Evolutionary conservation across 1,140 invertebrate species (phyloP).

Genomic region (Mizuhopecten yessoensis): DNA sequence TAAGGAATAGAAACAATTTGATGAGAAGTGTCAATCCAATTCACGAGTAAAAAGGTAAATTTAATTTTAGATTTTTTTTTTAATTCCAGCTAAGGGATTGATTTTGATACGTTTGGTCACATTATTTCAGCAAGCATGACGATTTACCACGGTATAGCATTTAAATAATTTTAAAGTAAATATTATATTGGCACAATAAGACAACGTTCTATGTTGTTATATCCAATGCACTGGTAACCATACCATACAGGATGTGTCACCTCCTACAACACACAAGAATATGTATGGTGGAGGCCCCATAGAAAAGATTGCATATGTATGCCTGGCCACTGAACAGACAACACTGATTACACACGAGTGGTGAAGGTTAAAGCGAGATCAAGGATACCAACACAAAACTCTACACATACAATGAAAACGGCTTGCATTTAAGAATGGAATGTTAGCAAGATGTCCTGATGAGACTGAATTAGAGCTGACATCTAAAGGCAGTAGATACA

Average conservation of each 20-base stretch:
- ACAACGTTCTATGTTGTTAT: background rate
- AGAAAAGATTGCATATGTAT: background rate
- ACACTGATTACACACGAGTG: background rate
- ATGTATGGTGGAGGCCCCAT: background rate
- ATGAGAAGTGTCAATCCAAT: no score
- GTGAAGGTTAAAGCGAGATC: background rate
- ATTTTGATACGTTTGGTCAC: background rate
- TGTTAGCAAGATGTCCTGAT: background rate
- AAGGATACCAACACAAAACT: background rate
- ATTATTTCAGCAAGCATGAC: no score
- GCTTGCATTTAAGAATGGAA: conserved; percentile 4
- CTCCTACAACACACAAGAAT: no score
- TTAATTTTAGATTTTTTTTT: no score
- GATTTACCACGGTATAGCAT: background rate
- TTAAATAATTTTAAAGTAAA: background rate
- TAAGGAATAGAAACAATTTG: no score
- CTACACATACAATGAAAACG: background rate
- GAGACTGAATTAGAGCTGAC: background rate
- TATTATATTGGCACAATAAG: background rate
- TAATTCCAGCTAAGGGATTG: background rate
- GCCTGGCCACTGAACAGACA: background rate
- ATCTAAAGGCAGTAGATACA: background rate
- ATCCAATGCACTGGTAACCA: background rate
- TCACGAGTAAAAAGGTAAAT: no score
- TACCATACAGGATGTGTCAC: background rate